Conservation (phyloP, 2,797 vertebrate genomes). For the Gymnoscopelus braueri region DNA sequence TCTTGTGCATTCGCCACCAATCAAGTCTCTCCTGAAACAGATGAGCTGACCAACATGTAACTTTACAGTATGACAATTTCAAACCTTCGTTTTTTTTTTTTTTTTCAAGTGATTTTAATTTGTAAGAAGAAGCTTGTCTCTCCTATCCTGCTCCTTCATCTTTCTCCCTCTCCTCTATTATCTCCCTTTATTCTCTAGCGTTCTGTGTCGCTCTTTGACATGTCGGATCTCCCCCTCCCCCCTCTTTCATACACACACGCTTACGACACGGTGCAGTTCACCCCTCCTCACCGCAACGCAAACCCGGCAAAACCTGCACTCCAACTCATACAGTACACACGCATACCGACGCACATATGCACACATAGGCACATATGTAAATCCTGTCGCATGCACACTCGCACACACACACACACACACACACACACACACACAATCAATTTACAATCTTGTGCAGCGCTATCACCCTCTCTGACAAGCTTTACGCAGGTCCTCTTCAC, state of each 20-base stretch:
- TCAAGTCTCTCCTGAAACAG: too few relatives aligned
- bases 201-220: neutral
- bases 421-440: neutral
- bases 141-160: neutral
- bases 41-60: too few relatives aligned
- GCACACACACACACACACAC: neutral
- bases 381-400: neutral
- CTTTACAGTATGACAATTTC: too few relatives aligned
- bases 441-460: neutral
- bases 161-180: conserved; percentile 1
- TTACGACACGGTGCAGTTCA: too few relatives aligned
- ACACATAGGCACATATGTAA: too few relatives aligned
- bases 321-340: neutral
- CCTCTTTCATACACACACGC: neutral
- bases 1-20: too few relatives aligned
- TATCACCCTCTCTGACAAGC: neutral
- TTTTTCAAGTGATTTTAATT: too few relatives aligned
- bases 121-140: too few relatives aligned
- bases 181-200: neutral
- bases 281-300: too few relatives aligned
- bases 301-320: neutral
- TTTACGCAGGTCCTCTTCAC: neutral
- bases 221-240: neutral
- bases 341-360: too few relatives aligned
- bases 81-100: too few relatives aligned